Percentiles rank a stretch among this genome's conserved stretches.
These are phyloP conservation scores for Cremastinae sp. DNA, from an alignment of 2,888 invertebrate genomes.

Conservation along the genomic window DNA sequence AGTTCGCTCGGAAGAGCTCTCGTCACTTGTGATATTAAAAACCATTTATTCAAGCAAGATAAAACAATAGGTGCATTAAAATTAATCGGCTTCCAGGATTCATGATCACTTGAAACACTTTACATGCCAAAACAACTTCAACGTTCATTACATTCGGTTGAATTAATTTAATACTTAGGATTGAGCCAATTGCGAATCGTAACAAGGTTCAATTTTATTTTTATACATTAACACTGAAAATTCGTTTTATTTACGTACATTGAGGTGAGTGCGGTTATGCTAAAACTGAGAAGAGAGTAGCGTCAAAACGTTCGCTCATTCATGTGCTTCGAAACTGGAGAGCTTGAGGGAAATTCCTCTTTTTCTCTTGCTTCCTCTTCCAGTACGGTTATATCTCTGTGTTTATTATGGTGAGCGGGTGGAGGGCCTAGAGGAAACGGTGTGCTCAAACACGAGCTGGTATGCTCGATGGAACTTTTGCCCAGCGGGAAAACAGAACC, in stretches of 20 bases:
- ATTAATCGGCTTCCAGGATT: background rate
- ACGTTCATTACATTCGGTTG: too few species aligned
- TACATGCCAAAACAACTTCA: too few species aligned
- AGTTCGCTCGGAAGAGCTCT: background rate
- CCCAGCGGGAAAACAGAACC: constrained; percentile 48
- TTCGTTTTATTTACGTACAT: constrained; percentile 29
- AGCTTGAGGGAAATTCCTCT: constrained; percentile 39
- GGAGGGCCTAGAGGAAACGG: constrained; percentile 33
- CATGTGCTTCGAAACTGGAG: constrained; percentile 52
- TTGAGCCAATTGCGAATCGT: constrained; percentile 35
- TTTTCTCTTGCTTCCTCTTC: constrained; percentile 61
- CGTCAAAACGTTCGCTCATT: constrained; percentile 56
- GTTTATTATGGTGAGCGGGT: constrained; percentile 54
- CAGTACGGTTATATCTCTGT: constrained; percentile 74
- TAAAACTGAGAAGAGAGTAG: constrained; percentile 35
- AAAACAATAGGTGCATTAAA: too few species aligned
- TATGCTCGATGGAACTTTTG: constrained; percentile 53
- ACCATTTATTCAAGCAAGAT: too few species aligned
- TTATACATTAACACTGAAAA: constrained; percentile 11
- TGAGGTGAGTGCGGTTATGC: constrained; percentile 21
- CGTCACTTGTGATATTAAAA: too few species aligned
- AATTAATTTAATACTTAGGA: too few species aligned
- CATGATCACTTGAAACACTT: background rate
- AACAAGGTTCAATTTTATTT: constrained; percentile 16
- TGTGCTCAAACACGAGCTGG: constrained; percentile 45